Conservation (phyloP, 2,888 invertebrate species). For the Drosophila mimetica region DNA sequence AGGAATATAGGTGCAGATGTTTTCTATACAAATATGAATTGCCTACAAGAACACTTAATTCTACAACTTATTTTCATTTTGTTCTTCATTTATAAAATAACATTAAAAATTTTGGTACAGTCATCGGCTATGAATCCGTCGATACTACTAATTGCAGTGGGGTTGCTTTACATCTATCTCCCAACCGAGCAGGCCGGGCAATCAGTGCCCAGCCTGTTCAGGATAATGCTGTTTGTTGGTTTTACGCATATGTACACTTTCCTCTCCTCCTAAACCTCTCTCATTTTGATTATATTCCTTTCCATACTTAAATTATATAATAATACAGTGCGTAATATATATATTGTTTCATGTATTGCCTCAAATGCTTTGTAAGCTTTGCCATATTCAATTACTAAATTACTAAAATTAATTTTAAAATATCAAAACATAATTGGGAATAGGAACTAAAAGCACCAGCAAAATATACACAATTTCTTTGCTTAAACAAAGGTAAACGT, state of each 20-base stretch:
- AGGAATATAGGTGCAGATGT: conserved; percentile 16
- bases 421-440: conserved; percentile 44
- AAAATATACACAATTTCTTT: conserved; percentile 53
- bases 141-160: conserved; percentile 28
- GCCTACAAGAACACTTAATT: conserved; percentile 63
- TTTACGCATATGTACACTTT: conserved; percentile 62
- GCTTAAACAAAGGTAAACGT: conserved; percentile 20
- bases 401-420: conserved; percentile 51
- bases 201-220: not conserved
- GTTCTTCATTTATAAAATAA: conserved; percentile 35
- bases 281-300: conserved; percentile 59
- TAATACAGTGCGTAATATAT: conserved; percentile 28
- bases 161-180: conserved; percentile 19
- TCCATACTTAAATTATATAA: conserved; percentile 48
- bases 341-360: conserved; percentile 65
- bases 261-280: conserved; percentile 14
- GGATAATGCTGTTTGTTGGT: conserved; percentile 62
- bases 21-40: conserved; percentile 67
- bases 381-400: conserved; percentile 69
- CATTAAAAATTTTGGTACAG: conserved; percentile 72
- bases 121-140: conserved; percentile 44
- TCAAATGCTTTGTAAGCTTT: conserved; percentile 80
- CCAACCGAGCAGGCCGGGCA: not conserved
- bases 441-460: conserved; percentile 81
- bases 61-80: conserved; percentile 63